Base-by-base conservation (phyloP, 2,797 vertebrate genomes). In the Dermochelys coriacea region DNA sequence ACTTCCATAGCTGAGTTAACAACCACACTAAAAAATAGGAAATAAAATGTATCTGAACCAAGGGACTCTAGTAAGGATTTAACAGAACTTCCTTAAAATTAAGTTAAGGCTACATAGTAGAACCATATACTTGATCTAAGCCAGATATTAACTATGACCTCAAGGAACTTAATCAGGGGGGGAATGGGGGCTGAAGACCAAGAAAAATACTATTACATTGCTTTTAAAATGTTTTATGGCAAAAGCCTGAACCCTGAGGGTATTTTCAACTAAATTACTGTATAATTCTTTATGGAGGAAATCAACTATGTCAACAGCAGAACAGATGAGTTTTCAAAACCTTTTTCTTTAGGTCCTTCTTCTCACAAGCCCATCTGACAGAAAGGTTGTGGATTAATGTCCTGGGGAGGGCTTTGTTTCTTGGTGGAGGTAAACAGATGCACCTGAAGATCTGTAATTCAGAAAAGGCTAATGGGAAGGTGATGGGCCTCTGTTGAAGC, bases 361-460 rank as follows among this genome's bases (percentile, higher is more conserved):
- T 87, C 74, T 47, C 51, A 89, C 83, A 94, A 89, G 77, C 29
- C 12, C 6, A 59, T 79, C 64, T 81, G 52, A 61, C 55, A 84
- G 16, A 91, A 71, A 81, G 52, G 37, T 79, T 29, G 74, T 75
- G 52, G 27, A 55, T 47, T 37, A 37, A 74, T 55, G 45, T 54
- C 16, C 47, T 54, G 82, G 82, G 83, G 80, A 80, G 55, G 74
- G 55, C 84, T 95, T 95, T 94, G 93, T 93, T 96, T 95, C 82
- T 96, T 95, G 80, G 88, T 87, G 84, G 91, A 97, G 90, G 93
- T 95, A 93, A 96, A 93, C 91, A 94, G 45, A 95, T 82, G 82
- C 18, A 80, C 86, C 7, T 94, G 94, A 95, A 68, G 64, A 23
- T 68, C 64, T 68, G 18, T 37, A n/a, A 68, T 19, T 68, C 64